These are phyloP conservation scores for Sitobion miscanthi DNA, from an alignment of 1,140 invertebrate species.

Conservation along the genomic window DNA sequence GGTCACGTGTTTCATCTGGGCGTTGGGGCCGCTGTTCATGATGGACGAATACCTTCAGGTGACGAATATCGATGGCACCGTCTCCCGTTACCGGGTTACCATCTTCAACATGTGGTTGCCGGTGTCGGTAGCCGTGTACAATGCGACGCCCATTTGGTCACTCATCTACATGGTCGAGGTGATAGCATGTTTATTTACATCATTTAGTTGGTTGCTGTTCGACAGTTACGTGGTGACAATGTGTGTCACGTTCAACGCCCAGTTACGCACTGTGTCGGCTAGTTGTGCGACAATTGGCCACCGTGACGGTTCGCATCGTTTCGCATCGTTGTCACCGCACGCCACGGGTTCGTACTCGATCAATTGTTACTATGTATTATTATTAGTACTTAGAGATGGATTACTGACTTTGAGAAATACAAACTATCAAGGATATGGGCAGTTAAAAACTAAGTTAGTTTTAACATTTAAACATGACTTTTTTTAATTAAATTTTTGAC, in stretches of 20 bases:
- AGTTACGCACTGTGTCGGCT: background rate
- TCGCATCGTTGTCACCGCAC: background rate
- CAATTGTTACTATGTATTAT: no score
- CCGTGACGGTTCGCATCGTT: no score
- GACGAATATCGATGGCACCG: background rate
- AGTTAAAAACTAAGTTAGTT: no score
- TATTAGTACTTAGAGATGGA: no score
- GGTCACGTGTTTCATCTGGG: background rate
- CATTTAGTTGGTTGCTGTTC: background rate
- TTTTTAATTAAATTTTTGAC: no score
- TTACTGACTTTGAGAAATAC: no score
- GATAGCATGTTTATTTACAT: no score
- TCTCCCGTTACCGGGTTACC: background rate
- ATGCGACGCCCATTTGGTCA: background rate
- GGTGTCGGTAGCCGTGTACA: background rate
- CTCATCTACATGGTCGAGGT: background rate
- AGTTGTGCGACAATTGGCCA: background rate
- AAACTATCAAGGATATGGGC: no score
- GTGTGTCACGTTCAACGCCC: background rate
- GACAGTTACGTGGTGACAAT: background rate
- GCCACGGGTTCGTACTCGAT: background rate
- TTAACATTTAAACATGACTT: no score
- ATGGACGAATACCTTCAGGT: background rate
- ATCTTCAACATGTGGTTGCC: background rate
- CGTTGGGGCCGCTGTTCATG: fast-evolving